Percentiles rank a stretch among this genome's conserved stretches.
These are phyloP conservation scores for Propsilocerus akamusi DNA, from an alignment of 1,140 invertebrate genomes.

Conservation along the genomic window DNA sequence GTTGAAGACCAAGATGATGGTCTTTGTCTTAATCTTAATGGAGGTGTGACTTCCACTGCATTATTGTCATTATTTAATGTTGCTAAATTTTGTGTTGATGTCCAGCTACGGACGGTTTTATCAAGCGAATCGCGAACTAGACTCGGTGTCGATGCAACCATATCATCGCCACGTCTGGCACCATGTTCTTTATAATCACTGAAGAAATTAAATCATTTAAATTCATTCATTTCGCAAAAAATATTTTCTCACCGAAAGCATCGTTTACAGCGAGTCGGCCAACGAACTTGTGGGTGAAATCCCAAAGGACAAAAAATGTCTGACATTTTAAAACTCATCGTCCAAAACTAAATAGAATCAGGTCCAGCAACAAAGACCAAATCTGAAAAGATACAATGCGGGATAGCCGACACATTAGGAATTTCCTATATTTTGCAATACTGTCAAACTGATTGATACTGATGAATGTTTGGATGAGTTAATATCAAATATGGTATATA, in stretches of 20 bases:
- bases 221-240: slow-evolving; percentile 16
- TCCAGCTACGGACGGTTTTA: slow-evolving; percentile 25
- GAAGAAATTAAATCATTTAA: no score
- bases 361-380: no score
- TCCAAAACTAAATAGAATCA: no score
- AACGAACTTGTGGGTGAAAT: slow-evolving; percentile 84
- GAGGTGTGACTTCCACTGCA: slow-evolving; percentile 10
- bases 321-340: no score
- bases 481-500: no score
- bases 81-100: slow-evolving; percentile 31
- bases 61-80: slow-evolving; percentile 16
- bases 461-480: no score
- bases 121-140: slow-evolving; percentile 21
- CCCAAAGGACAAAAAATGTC: no score
- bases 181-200: slow-evolving; percentile 86
- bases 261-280: slow-evolving; percentile 80
- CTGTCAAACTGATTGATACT: no score
- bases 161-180: slow-evolving; percentile 47
- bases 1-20: slow-evolving; percentile 49
- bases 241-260: no score
- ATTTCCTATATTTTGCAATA: no score
- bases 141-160: slow-evolving; percentile 55
- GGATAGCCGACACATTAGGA: no score
- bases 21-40: slow-evolving; percentile 16
- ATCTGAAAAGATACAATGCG: no score